Conservation (phyloP, 1,140 invertebrate species). For the Scylla paramamosain region DNA sequence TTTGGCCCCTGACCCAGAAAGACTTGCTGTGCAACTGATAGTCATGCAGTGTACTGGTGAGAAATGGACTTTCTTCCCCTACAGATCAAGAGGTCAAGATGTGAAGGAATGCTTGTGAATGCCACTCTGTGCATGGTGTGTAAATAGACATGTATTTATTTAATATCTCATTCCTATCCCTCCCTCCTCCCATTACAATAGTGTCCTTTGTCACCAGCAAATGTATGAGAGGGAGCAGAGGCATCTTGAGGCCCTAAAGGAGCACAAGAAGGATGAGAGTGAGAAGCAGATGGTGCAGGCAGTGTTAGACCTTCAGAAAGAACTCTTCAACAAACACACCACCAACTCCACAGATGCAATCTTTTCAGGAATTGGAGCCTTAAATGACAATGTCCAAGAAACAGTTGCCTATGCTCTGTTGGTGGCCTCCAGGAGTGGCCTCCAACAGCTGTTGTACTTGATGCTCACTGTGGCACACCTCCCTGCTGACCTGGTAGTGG, state of each 20-base stretch:
- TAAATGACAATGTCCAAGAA: too few relatives aligned
- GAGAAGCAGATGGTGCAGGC: background rate
- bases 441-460: slow-evolving; percentile 27
- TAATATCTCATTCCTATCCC: too few relatives aligned
- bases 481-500: background rate
- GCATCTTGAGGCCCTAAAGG: background rate
- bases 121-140: too few relatives aligned
- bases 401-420: background rate
- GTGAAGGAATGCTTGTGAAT: too few relatives aligned
- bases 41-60: too few relatives aligned
- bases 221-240: slow-evolving; percentile 7
- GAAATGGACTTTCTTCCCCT: too few relatives aligned
- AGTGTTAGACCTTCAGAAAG: background rate
- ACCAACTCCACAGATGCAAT: background rate
- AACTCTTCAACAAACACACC: background rate
- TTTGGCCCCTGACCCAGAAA: too few relatives aligned
- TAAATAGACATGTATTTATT: too few relatives aligned
- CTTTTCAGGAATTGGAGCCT: too few relatives aligned
- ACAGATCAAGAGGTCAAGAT: too few relatives aligned
- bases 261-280: background rate
- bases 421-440: background rate
- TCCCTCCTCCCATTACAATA: background rate
- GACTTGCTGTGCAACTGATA: too few relatives aligned
- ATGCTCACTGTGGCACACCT: background rate
- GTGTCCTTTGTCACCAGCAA: background rate